Evolutionary conservation across 92 coral and sea anemone genomes (phyloP).

Genomic region (Palythoa grandis): DNA sequence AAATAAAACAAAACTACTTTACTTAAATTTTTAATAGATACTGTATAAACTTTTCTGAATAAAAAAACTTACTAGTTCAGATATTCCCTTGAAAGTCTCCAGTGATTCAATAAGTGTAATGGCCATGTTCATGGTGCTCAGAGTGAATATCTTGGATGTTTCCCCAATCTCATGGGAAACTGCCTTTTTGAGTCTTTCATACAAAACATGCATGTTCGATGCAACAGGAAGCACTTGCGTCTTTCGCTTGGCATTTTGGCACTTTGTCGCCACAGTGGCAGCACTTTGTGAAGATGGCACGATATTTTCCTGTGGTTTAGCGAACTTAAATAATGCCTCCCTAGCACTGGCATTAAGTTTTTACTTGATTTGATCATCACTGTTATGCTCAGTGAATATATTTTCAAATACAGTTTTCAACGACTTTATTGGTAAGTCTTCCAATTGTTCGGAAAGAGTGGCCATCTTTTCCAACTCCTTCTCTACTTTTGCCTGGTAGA

Average conservation of each 20-base stretch:
- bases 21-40: too few relatives aligned
- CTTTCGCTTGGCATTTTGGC: conserved; percentile 38
- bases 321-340: conserved; percentile 40
- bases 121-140: conserved; percentile 30
- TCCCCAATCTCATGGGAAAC: conserved; percentile 27
- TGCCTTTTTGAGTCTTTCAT: conserved; percentile 29
- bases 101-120: conserved; percentile 4
- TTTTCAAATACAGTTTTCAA: conserved; percentile 18
- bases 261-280: not conserved
- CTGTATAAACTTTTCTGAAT: too few relatives aligned
- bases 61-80: conserved; percentile 38
- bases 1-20: too few relatives aligned
- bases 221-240: conserved; percentile 48
- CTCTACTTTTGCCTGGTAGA: not conserved
- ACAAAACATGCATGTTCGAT: conserved; percentile 15
- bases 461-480: conserved; percentile 25
- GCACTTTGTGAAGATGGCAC: not conserved
- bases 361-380: conserved; percentile 15
- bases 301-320: conserved; percentile 17
- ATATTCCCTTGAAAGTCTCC: conserved; percentile 37
- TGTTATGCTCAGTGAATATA: conserved; percentile 16
- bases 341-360: conserved; percentile 29
- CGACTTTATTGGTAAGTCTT: conserved; percentile 13
- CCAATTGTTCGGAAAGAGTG: conserved; percentile 1
- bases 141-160: conserved; percentile 20